Evolutionary conservation across 2,888 invertebrate species (phyloP), one percentile per base, ranked within the genome.

Genomic region (Notocelia uddmanniana): DNA sequence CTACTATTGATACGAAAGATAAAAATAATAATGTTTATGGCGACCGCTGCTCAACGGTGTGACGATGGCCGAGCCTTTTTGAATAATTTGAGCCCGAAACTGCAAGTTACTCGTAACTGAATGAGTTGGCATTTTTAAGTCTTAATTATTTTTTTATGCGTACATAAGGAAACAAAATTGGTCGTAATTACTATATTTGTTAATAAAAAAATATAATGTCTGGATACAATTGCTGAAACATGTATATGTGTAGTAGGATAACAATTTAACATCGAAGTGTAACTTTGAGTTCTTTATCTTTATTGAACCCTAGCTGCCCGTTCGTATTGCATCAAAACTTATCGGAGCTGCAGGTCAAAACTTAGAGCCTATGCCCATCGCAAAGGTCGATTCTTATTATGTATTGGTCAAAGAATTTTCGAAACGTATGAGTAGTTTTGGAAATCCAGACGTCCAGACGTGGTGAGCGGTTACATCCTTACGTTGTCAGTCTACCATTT

Each of bases 81-180:
- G 41, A 62, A 31, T 67, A 64, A 75, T 66, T 45, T 68, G 45
- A 34, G 26, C 26, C 10, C 34, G 19, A 78, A 81, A 82, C 55
- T 80, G 83, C 82, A 80, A 79, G 76, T 75, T 80, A n/a, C n/a
- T n/a, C n/a, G n/a, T n/a, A 76, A 80, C 76, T 34, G 62, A 74
- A 80, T 84, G 82, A 83, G 74, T 74, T 76, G 57, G 75, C 79
- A 71, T 60, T 64, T 68, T 37, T 48, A 69, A 66, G 63, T 64
- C 70, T 57, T 59, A 15, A 50, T 50, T 71, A 52, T 45, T 54
- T 60, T 50, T 19, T 52, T 50, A 59, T 45, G 58, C 19, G 26
- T 18, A 15, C 10, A 60, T 31, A 41, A 70, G 52, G 19, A 52
- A 66, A 55, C 19, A 48, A 26, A 5, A 37, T 37, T 54, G 64